Conservation (phyloP, 2,797 vertebrate species). For the Dendrocincla fuliginosa region DNA sequence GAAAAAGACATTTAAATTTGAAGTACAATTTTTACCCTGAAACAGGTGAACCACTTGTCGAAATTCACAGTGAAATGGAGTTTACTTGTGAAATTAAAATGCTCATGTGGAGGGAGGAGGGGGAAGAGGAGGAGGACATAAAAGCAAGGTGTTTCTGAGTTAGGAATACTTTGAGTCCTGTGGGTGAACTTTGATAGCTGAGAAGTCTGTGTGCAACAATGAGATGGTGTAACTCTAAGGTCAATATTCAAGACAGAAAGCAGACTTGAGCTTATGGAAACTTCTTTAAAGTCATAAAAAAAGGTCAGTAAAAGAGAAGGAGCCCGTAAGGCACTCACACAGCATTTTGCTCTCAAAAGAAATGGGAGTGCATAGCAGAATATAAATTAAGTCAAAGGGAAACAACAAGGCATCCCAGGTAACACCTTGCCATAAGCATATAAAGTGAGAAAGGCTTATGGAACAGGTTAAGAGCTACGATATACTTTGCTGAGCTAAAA, state of each 20-base stretch:
- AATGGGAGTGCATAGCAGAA: constrained; percentile 9
- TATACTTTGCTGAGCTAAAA: neutral
- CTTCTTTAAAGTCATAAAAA: constrained; percentile 52
- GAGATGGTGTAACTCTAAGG: constrained; percentile 48
- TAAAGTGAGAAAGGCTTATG: neutral
- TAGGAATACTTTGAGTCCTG: constrained; percentile 42
- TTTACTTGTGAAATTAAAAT: constrained; percentile 31
- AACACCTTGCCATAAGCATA: neutral
- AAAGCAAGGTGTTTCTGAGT: constrained; percentile 13
- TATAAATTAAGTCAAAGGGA: constrained; percentile 40
- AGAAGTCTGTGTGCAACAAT: neutral
- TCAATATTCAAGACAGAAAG: constrained; percentile 54
- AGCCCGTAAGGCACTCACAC: neutral
- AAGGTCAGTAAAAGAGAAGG: constrained; percentile 35
- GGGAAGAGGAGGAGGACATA: neutral
- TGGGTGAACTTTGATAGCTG: constrained; percentile 56
- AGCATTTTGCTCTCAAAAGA: constrained; percentile 24
- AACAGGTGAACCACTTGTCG: constrained; percentile 12
- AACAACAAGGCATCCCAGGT: constrained; percentile 15
- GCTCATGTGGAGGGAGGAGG: neutral
- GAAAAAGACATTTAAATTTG: constrained; percentile 53
- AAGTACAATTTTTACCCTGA: constrained; percentile 43
- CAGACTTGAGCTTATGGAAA: constrained; percentile 35
- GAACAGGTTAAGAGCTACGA: neutral
- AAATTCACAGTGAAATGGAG: constrained; percentile 11